phyloP scores from a whole-genome alignment of 2,797 vertebrate species.

The Stomatorhinus walkeri region DNA sequence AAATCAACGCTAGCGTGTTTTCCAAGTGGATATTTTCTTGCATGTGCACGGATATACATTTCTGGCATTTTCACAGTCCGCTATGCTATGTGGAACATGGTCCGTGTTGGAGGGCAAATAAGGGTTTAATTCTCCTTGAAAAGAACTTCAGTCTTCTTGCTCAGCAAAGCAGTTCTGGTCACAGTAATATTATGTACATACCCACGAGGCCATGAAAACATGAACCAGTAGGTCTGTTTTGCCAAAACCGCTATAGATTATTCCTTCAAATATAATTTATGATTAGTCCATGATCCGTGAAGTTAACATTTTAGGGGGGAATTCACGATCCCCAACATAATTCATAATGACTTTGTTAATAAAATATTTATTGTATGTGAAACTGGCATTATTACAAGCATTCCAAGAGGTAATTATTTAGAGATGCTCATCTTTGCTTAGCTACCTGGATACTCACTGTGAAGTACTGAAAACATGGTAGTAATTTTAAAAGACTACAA shows the following conservation, averaged over 20 bases:
- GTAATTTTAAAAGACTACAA: background rate
- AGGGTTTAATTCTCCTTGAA: constrained; percentile 3
- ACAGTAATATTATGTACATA: constrained; percentile 10
- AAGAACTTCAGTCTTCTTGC: constrained; percentile 6
- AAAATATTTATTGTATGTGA: constrained; percentile 14
- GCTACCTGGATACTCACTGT: background rate
- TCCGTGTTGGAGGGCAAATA: constrained; percentile 1
- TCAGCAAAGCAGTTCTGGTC: background rate
- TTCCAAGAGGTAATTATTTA: constrained; percentile 16
- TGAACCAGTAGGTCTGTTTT: constrained; percentile 1
- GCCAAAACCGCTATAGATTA: background rate
- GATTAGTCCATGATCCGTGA: background rate
- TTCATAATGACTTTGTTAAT: constrained; percentile 21
- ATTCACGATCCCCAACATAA: constrained; percentile 23
- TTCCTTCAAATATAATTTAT: constrained; percentile 9
- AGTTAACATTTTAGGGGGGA: constrained; percentile 21
- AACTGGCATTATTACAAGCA: constrained; percentile 16
- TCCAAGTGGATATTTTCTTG: background rate
- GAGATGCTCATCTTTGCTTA: background rate
- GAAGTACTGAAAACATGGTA: background rate
- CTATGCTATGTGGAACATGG: background rate
- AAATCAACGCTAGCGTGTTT: background rate
- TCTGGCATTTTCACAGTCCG: background rate
- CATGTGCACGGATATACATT: background rate
- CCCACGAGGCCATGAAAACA: background rate